These are phyloP conservation scores for Penaeus chinensis DNA, from an alignment of 1,140 invertebrate genomes.

Conservation along the genomic window DNA sequence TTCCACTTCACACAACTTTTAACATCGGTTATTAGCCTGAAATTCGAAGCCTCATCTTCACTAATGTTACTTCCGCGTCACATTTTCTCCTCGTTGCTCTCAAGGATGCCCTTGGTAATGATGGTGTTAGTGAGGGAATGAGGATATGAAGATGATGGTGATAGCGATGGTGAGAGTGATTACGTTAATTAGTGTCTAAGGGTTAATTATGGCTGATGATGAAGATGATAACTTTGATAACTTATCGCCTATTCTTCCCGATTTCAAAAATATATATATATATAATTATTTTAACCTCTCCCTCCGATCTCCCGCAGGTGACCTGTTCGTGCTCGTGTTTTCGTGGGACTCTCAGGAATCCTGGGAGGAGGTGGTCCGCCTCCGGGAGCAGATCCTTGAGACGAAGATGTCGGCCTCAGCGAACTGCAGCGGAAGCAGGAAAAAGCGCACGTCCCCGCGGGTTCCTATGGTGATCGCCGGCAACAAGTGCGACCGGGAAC, in stretches of 20 bases:
- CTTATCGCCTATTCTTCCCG: too few relatives aligned
- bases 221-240: too few relatives aligned
- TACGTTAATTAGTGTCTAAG: too few relatives aligned
- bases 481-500: slow-evolving; percentile 84
- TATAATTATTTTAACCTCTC: too few relatives aligned
- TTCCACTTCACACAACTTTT: neutral
- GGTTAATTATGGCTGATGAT: too few relatives aligned
- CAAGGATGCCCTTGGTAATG: too few relatives aligned
- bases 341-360: slow-evolving; percentile 87
- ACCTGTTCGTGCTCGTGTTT: slow-evolving; percentile 86
- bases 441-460: slow-evolving; percentile 68
- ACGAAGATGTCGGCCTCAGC: slow-evolving; percentile 75
- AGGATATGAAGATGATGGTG: too few relatives aligned
- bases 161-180: too few relatives aligned
- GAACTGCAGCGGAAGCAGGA: slow-evolving; percentile 65
- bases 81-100: neutral
- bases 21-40: neutral
- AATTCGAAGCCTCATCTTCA: neutral
- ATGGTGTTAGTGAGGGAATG: too few relatives aligned
- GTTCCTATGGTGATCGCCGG: slow-evolving; percentile 86
- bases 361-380: slow-evolving; percentile 83
- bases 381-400: slow-evolving; percentile 85
- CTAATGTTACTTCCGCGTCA: neutral
- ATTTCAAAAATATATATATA: neutral
- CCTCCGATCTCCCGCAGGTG: slow-evolving; percentile 73